phyloP scores from a whole-genome alignment of 30 jellyfish, hydroid and myxozoan genomes.

The Clytia hemisphaerica region DNA sequence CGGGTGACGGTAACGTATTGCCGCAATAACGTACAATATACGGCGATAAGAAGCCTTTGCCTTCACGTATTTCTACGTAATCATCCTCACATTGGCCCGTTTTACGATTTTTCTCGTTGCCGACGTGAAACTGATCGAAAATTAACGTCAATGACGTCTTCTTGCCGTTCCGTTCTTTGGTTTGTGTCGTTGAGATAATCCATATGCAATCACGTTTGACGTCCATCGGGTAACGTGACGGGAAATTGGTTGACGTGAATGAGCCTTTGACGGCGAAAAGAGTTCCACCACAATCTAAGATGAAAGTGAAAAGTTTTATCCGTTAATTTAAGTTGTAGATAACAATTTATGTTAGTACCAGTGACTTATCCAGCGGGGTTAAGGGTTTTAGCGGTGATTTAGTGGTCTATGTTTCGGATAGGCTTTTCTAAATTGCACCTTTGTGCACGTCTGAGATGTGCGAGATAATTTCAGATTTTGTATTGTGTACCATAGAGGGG shows the following conservation, averaged over 20 bases:
- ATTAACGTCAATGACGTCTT: constrained; percentile 37
- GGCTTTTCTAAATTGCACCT: no score
- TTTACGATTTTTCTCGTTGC: constrained; percentile 20
- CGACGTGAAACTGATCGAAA: constrained; percentile 67
- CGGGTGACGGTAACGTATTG: constrained; percentile 47
- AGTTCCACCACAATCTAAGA: constrained; percentile 82
- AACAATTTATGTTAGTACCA: not conserved
- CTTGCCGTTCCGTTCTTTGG: not conserved
- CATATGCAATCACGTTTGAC: constrained; percentile 61
- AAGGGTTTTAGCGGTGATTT: no score
- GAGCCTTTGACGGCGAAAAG: constrained; percentile 42
- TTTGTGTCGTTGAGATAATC: constrained; percentile 40
- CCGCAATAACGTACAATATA: constrained; percentile 66
- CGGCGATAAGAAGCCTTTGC: constrained; percentile 87
- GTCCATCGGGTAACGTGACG: constrained; percentile 9
- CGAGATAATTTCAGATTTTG: no score
- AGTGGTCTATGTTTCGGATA: no score
- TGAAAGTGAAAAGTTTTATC: not conserved
- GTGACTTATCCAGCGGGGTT: no score
- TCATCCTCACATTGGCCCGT: constrained; percentile 74
- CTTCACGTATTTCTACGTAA: constrained; percentile 74
- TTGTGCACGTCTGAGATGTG: no score
- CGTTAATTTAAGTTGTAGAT: not conserved
- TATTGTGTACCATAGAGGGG: no score
- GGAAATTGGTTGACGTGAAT: constrained; percentile 12